Evolutionary conservation across 1,140 invertebrate species (phyloP).

Genomic region (Neodiprion pinetum): DNA sequence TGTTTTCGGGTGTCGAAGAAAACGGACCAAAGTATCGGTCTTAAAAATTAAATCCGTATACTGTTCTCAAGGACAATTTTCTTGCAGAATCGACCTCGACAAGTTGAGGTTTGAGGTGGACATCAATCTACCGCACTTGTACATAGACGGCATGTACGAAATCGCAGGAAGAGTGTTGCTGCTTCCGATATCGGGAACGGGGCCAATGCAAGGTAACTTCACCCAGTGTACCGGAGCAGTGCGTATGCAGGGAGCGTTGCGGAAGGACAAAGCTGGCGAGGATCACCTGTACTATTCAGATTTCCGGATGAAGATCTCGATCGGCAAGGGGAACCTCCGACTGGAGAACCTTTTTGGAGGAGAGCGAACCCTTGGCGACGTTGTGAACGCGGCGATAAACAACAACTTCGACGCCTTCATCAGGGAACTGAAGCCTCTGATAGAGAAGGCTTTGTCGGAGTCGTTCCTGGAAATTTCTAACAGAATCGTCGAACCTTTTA

Average conservation of each 20-base stretch:
- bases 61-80: conserved; percentile 28
- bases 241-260: conserved; percentile 56
- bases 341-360: conserved; percentile 72
- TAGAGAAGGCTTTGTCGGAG: conserved; percentile 64
- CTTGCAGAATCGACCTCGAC: conserved; percentile 60
- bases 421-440: conserved; percentile 64
- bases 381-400: conserved; percentile 70
- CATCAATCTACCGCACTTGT: conserved; percentile 64
- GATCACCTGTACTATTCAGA: conserved; percentile 64
- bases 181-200: conserved; percentile 68
- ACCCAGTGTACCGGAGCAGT: conserved; percentile 65
- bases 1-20: neutral
- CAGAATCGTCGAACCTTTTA: conserved; percentile 63
- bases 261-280: conserved; percentile 57
- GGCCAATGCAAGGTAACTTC: conserved; percentile 68
- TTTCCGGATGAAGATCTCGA: conserved; percentile 63
- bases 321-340: conserved; percentile 65
- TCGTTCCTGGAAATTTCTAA: conserved; percentile 66
- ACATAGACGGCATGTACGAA: conserved; percentile 67
- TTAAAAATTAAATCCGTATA: neutral
- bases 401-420: conserved; percentile 68
- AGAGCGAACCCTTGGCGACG: conserved; percentile 61
- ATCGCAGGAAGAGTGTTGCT: conserved; percentile 68
- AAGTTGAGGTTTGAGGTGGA: conserved; percentile 60
- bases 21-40: neutral